Evolutionary conservation across 2,888 invertebrate genomes (phyloP), one percentile per base, ranked within the genome.

Genomic region (Oasisia sp.): DNA sequence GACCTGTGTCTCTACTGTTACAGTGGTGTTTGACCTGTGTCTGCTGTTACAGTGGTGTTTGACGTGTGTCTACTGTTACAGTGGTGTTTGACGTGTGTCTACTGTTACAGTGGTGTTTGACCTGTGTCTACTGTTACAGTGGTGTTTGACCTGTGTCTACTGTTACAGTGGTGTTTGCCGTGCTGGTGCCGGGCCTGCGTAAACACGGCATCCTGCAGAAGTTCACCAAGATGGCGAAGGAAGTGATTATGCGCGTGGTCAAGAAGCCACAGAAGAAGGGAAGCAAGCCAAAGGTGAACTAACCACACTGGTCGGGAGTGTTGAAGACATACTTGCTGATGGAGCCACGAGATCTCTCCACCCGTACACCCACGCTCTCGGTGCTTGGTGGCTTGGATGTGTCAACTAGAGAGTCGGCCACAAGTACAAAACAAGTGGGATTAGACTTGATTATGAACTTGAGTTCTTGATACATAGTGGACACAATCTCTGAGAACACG

Each of bases 151-250:
- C 19, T n/a, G 90, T 58, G 14, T 44, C 32, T 92, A 74, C n/a
- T 92, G 91, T 94, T 95, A 14, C 94, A 96, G 96, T 96, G 90
- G 95, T 95, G 91, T 94, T 95, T 45, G 44, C 95, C 7, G 94
- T 95, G 90, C 93, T 96, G 92, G 93, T 95, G 27, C 96, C 96
- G 89, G 96, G 96, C 7, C 94, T 96, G 92, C 94, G 95, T 89
- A 94, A 95, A 89, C 96, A 96, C 93, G 95, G 95, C 8, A 94
- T 96, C 91, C 93, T 96, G 44, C 95, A 95, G 94, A 95, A 94
- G 93, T 58, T 93, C 91, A 92, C 93, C 32, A 89, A 32, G n/a
- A 74, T 74, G 74, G 74, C 27, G 5, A 74, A 27, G 74, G 74
- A 74, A 5, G 74, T 74, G 7, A n/a, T 74, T 7, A 74, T 74